Base-by-base conservation (phyloP, 2,888 invertebrate genomes). In the Machimus atricapillus region DNA sequence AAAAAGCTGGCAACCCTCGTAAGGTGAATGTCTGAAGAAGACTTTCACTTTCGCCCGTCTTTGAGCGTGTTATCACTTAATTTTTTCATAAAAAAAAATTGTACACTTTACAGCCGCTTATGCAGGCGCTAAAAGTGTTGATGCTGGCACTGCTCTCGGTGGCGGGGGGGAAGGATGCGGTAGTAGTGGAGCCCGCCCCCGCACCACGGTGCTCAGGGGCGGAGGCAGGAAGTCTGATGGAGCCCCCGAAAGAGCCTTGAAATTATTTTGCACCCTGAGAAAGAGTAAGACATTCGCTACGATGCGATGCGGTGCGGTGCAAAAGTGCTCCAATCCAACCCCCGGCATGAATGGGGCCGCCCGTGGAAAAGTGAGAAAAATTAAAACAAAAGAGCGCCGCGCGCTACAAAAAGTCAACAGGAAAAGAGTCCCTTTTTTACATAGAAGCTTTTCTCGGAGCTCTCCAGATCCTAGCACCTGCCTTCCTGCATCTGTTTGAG, bases 401-500 rank as follows among this genome's bases (percentile, higher is more conserved):
- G 43, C 66, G 82, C 82, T 82, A 82, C 82, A 82, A 82, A 82
- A 82, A 82, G 82, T 82, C 82, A 82, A 82, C 82, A 82, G 82
- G 81, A 82, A 82, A 66, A 12, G 23, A 66, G 58, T 66, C 82
- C 82, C 27, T 82, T 43, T 78, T 79, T 56, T 56, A 82, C 82
- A 37, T 82, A 66, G 58, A 52, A 82, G 82, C 66, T 82, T 46
- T 82, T 82, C 82, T 82, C 66, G 66, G 66, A 7, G 23, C 23
- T 66, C 66, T 66, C 27, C 12, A 66, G 66, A 66, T 66, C 27
- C 27, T 27, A 2, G 23, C 66, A 66, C 66, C 66, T 66, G 66
- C 66, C 23, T 66, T 66, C 66, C 66, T 66, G 66, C 66, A 66
- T 82, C 82, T 82, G 58, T 82, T 46, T 12, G 27, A 37, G 66